Percentiles rank a stretch among this genome's conserved stretches.
Evolutionary conservation across 2,113 vertebrate genomes (phyloP).

Genomic region (Baryphthengus martii): DNA sequence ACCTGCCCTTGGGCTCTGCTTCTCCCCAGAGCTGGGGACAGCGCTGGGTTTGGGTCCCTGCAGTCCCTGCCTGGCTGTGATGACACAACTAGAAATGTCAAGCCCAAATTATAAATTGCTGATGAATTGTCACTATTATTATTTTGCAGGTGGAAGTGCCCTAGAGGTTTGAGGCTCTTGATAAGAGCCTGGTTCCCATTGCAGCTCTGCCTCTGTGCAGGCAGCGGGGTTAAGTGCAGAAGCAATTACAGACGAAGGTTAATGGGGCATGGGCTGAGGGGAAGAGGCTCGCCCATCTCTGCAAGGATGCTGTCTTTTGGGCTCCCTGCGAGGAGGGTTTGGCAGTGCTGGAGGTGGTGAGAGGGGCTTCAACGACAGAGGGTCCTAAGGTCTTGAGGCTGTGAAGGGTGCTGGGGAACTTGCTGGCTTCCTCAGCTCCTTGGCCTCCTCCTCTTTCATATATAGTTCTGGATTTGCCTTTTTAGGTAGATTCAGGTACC

Average conservation of each 20-base stretch:
- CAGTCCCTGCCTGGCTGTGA: background rate
- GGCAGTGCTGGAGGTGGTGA: background rate
- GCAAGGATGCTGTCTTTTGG: background rate
- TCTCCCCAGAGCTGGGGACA: background rate
- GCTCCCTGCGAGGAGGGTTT: background rate
- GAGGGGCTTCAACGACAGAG: background rate
- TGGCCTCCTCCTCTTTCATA: background rate
- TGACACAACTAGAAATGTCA: background rate
- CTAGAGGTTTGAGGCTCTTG: background rate
- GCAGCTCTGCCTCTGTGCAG: background rate
- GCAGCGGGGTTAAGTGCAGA: background rate
- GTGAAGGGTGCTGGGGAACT: background rate
- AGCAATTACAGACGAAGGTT: background rate
- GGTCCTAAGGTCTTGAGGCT: background rate
- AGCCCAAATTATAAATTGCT: background rate
- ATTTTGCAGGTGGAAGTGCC: background rate
- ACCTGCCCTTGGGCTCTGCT: background rate
- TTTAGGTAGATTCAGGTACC: background rate
- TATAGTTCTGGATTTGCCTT: background rate
- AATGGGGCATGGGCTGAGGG: background rate
- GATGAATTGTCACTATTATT: background rate
- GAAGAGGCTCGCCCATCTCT: background rate
- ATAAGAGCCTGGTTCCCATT: background rate
- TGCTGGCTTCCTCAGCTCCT: background rate
- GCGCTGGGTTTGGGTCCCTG: background rate